phyloP scores from a whole-genome alignment of 2,113 vertebrate species.

The Gobio gobio region DNA sequence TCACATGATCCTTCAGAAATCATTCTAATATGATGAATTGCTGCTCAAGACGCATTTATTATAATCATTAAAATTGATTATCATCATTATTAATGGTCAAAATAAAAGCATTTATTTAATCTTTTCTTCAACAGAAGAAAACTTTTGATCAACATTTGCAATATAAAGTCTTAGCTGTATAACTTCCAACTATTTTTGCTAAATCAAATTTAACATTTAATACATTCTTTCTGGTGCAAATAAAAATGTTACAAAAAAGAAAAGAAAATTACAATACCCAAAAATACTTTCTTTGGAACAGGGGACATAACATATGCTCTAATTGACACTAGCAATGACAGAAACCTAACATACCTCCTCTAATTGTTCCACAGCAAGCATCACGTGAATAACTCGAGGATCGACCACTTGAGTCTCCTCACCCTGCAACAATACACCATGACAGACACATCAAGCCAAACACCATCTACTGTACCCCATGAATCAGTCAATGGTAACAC shows the following conservation, averaged over 20 bases:
- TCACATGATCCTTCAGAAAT: no score
- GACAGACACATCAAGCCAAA: not conserved
- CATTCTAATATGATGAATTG: no score
- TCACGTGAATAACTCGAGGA: constrained; percentile 93
- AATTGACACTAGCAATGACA: not conserved
- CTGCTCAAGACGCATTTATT: no score
- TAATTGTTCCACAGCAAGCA: constrained; percentile 72
- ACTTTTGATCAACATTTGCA: not conserved
- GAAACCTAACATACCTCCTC: constrained; percentile 66
- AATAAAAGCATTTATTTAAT: no score
- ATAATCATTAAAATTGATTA: no score
- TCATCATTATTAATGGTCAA: no score
- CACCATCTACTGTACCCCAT: not conserved
- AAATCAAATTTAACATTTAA: not conserved
- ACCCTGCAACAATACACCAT: constrained; percentile 70
- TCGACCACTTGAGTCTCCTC: constrained; percentile 91
- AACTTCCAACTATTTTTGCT: not conserved
- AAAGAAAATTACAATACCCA: no score
- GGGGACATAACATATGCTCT: not conserved
- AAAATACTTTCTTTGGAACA: no score
- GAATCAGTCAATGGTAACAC: not conserved
- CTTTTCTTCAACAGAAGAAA: no score
- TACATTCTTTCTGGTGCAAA: no score
- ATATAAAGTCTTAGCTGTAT: not conserved
- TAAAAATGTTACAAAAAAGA: no score